Percentiles rank a stretch among this genome's conserved stretches.
phyloP scores from a whole-genome alignment of 2,113 vertebrate species.

The Daboia siamensis region DNA sequence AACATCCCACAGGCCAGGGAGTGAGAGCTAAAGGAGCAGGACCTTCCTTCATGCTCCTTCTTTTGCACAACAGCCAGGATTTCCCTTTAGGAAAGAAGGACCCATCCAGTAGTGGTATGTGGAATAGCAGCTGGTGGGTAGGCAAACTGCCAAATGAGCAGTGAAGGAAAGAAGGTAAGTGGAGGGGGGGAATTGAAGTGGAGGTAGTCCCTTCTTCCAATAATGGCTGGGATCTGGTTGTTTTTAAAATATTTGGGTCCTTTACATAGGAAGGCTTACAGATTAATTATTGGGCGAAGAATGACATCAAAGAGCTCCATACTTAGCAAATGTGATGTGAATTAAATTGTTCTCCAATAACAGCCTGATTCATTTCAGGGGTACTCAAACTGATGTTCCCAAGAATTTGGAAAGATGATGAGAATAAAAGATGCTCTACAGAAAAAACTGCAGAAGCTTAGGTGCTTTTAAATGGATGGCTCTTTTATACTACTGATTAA shows the following conservation, averaged over 20 bases:
- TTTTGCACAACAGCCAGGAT: not conserved
- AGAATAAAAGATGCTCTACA: not conserved
- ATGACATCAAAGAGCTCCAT: not conserved
- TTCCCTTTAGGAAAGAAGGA: not conserved
- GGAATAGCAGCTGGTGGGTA: not conserved
- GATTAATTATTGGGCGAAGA: too few species aligned
- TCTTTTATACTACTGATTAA: not conserved
- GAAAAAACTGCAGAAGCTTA: not conserved
- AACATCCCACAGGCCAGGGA: not conserved
- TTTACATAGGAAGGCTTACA: not conserved
- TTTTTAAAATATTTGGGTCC: not conserved
- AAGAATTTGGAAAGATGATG: not conserved
- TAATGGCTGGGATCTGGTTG: not conserved
- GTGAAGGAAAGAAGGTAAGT: not conserved
- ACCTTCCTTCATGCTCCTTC: not conserved
- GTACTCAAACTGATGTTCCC: not conserved
- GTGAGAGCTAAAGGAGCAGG: not conserved
- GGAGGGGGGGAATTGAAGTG: not conserved
- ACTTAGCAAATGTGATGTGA: not conserved
- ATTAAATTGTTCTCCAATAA: not conserved
- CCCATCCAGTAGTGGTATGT: not conserved
- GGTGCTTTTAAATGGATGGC: not conserved
- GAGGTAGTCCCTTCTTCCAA: not conserved
- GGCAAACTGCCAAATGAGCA: not conserved
- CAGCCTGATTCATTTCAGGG: not conserved